Base-by-base conservation (phyloP, 2,113 vertebrate genomes). In the Malurus cyaneus region DNA sequence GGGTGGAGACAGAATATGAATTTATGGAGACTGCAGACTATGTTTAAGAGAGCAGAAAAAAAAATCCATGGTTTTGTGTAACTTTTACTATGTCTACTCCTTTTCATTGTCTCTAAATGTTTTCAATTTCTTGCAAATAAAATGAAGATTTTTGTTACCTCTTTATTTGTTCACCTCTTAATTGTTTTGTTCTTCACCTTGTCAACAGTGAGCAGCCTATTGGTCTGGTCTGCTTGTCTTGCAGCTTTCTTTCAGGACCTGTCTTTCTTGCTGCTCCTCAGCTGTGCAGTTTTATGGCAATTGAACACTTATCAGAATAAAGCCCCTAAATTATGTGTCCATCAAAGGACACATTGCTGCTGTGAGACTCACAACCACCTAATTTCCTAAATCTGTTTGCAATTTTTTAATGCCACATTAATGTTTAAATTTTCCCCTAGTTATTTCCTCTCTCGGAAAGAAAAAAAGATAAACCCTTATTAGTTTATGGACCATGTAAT, bases 401-500 rank as follows among this genome's bases (percentile, higher is more conserved):
- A 88, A 77, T 73, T 90, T 31, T 82, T 82, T 73, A 92, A 69
- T 67, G 31, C 25, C 25, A 31, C 8, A 29, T 44, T 11, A 65
- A 82, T 57, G 26, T 86, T 88, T 79, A 53, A 24, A 64, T 72
- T 53, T 84, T 91, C 34, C n/a, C 91, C 4, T 80, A 34, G 18
- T 93, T 93, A 92, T 70, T 91, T 80, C 29, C 26, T 56, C 47
- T 78, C 52, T 62, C 72, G 71, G 76, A 94, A 78, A 79, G 70
- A 89, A 83, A 72, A 84, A 94, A 89, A 95, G 82, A 93, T 39
- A 90, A 95, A 66, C 8, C 59, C 54, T 47, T 77, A 86, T 66
- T 83, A 80, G 59, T 92, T 93, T 86, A 92, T 86, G 77, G 20
- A 52, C 31, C 47, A 32, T 25, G 32, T 92, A 95, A 96, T 96